phyloP scores from a whole-genome alignment of 2,797 vertebrate genomes.

The Kryptolebias ocellatus region DNA sequence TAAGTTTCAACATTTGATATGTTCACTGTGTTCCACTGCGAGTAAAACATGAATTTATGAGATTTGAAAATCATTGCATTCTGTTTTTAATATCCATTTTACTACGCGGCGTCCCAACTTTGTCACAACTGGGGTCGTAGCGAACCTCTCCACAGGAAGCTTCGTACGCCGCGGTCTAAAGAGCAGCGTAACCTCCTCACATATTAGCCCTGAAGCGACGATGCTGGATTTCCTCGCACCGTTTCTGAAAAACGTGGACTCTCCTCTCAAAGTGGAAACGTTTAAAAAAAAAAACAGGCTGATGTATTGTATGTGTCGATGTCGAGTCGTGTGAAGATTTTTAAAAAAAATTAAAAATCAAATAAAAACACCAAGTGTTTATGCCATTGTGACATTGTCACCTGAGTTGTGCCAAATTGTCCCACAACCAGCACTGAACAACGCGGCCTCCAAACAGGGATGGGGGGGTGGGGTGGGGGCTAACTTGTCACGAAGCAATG shows the following conservation, averaged over 20 bases:
- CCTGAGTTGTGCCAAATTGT: conserved; percentile 57
- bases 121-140: too few species aligned
- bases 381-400: conserved; percentile 41
- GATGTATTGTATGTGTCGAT: conserved; percentile 48
- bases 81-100: too few species aligned
- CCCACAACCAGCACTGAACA: conserved; percentile 63
- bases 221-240: conserved; percentile 50
- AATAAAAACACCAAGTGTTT: conserved; percentile 33
- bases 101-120: too few species aligned
- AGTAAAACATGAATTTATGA: too few species aligned
- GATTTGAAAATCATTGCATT: too few species aligned
- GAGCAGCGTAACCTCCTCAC: conserved; percentile 45
- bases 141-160: conserved; percentile 31
- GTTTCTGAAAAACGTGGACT: conserved; percentile 30
- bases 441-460: conserved; percentile 32
- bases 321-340: conserved; percentile 46
- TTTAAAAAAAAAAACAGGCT: conserved; percentile 6
- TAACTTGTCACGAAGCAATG: conserved; percentile 67
- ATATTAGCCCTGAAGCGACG: conserved; percentile 41
- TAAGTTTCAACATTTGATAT: too few species aligned
- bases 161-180: conserved; percentile 33
- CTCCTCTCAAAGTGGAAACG: conserved; percentile 22
- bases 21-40: too few species aligned
- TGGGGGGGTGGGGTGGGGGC: conserved; percentile 8
- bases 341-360: neutral